Evolutionary conservation across 2,797 vertebrate species (phyloP).

Genomic region (Loris lydekkerianus): DNA sequence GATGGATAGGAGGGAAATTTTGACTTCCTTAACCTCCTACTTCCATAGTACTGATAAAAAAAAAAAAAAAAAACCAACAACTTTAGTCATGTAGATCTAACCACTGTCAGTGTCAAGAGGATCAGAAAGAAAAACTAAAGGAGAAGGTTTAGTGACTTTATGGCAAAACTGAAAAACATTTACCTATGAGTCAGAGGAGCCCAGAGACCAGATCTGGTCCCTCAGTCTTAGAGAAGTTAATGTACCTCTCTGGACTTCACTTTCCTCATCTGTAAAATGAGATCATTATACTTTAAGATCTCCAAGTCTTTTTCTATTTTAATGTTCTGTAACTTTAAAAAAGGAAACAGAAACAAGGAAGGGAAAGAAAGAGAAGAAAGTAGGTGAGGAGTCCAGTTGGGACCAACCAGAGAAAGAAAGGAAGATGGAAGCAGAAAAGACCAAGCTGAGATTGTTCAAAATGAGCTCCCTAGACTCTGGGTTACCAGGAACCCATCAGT

Average conservation of each 20-base stretch:
- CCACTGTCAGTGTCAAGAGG: not conserved
- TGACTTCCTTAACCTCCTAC: not conserved
- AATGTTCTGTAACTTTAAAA: conserved; percentile 17
- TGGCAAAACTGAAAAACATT: not conserved
- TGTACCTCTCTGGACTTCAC: conserved; percentile 2
- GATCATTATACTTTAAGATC: conserved; percentile 12
- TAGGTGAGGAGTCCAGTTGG: not conserved
- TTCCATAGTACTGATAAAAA: conserved; percentile 14
- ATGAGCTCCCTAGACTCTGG: not conserved
- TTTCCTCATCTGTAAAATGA: conserved; percentile 29
- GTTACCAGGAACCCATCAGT: not conserved
- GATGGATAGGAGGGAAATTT: not conserved
- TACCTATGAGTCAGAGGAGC: not conserved
- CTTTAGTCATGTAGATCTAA: conserved; percentile 5
- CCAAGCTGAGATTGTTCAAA: not conserved
- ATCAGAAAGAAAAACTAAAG: conserved; percentile 47
- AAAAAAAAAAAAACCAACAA: not conserved
- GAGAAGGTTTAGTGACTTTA: not conserved
- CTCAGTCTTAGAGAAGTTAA: not conserved
- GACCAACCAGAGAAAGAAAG: not conserved
- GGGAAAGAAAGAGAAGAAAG: not conserved
- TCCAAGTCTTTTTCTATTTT: conserved; percentile 34
- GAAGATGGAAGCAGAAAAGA: not conserved
- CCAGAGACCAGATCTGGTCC: not conserved
- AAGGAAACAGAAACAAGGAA: not conserved